Conservation (phyloP, 2,113 vertebrate species). For the Calypte anna region DNA sequence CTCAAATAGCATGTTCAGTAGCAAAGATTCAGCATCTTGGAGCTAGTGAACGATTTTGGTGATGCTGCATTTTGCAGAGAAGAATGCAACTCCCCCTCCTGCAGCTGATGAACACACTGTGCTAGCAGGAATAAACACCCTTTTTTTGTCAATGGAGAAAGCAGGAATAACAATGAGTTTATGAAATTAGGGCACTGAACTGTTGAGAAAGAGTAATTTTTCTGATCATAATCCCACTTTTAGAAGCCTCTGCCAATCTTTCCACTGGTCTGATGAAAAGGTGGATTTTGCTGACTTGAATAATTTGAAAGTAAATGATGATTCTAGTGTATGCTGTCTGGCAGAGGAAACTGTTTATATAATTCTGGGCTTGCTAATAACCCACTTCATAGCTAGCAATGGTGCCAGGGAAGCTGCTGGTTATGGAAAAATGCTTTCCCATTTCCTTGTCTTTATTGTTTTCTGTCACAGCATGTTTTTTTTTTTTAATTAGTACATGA, state of each 20-base stretch:
- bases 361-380: slow-evolving; percentile 61
- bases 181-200: slow-evolving; percentile 18
- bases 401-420: slow-evolving; percentile 66
- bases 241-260: slow-evolving; percentile 28
- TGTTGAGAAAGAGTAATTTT: slow-evolving; percentile 7
- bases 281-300: slow-evolving; percentile 59
- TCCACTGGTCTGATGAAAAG: slow-evolving; percentile 28
- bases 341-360: slow-evolving; percentile 62
- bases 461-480: slow-evolving; percentile 47
- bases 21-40: not conserved
- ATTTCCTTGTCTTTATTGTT: slow-evolving; percentile 58
- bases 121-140: not conserved
- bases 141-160: not conserved
- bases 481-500: slow-evolving; percentile 47
- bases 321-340: slow-evolving; percentile 28
- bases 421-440: slow-evolving; percentile 32
- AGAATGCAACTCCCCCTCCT: not conserved
- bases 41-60: not conserved
- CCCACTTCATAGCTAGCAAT: slow-evolving; percentile 52
- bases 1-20: not conserved
- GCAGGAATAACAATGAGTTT: not conserved
- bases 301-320: slow-evolving; percentile 32
- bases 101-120: rapidly evolving
- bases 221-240: not conserved
- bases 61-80: not conserved